phyloP scores from a whole-genome alignment of 2,113 vertebrate genomes.

The Marcusenius ussheri region DNA sequence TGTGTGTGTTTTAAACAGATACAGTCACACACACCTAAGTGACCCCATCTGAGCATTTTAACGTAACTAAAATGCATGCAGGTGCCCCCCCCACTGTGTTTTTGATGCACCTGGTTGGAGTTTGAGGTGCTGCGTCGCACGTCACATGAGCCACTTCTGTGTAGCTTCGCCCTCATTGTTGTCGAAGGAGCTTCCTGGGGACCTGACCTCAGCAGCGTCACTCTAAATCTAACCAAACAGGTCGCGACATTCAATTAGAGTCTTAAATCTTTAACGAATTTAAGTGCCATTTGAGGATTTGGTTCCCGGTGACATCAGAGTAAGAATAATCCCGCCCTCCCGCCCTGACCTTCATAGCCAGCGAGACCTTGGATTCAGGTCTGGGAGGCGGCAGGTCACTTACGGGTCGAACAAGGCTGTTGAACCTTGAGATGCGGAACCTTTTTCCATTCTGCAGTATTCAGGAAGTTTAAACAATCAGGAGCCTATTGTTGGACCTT shows the following conservation, averaged over 20 bases:
- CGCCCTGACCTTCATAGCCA: neutral
- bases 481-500: neutral
- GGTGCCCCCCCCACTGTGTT: neutral
- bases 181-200: neutral
- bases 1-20: neutral
- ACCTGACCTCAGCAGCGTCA: neutral
- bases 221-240: neutral
- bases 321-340: neutral
- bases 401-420: neutral
- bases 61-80: neutral
- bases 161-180: neutral
- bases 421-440: neutral
- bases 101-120: neutral
- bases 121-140: neutral
- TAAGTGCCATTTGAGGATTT: neutral
- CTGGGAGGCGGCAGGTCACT: neutral
- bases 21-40: neutral
- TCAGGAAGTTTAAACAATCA: neutral
- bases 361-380: neutral
- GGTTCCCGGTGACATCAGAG: neutral
- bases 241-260: neutral
- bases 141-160: neutral
- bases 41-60: neutral
- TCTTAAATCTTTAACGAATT: conserved; percentile 2
- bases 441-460: neutral